Conservation (phyloP, 2,888 invertebrate genomes). For the Azorinus chamasolen region DNA sequence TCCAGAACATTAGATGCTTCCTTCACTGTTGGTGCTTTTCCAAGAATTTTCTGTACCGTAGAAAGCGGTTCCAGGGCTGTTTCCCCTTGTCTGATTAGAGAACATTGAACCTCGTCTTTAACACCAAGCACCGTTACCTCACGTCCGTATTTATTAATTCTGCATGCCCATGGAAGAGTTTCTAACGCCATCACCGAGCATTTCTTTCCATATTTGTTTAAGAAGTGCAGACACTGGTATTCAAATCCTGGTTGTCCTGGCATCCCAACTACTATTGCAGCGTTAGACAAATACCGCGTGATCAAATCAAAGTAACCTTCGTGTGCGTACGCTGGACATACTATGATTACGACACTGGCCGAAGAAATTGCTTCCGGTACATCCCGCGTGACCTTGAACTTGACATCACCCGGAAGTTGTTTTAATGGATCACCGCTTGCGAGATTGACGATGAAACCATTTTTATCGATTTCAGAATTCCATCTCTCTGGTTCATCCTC, state of each 20-base stretch:
- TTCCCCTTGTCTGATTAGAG: constrained; percentile 35
- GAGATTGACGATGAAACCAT: constrained; percentile 47
- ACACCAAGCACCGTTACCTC: constrained; percentile 65
- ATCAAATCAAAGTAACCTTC: constrained; percentile 65
- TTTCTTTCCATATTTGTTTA: constrained; percentile 47
- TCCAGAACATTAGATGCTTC: constrained; percentile 60
- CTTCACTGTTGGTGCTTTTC: constrained; percentile 55
- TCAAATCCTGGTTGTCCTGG: constrained; percentile 76
- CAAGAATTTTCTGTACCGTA: constrained; percentile 61
- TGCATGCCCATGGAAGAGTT: constrained; percentile 73
- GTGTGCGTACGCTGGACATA: constrained; percentile 76
- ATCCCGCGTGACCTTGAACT: constrained; percentile 30
- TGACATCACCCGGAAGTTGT: constrained; percentile 19
- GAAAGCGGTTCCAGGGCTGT: not conserved
- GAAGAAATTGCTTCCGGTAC: constrained; percentile 3
- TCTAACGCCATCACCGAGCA: constrained; percentile 61
- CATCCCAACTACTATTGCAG: constrained; percentile 65
- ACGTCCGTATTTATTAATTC: constrained; percentile 68
- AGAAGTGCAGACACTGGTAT: constrained; percentile 60
- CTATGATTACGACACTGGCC: constrained; percentile 61
- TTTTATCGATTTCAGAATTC: too few relatives aligned
- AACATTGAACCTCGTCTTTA: constrained; percentile 61
- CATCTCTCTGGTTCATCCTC: constrained; percentile 56
- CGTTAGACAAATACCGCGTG: constrained; percentile 59
- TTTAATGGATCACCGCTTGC: constrained; percentile 21